Conservation (phyloP, 2,797 vertebrate genomes). For the Phrynocephalus guinanensis region DNA sequence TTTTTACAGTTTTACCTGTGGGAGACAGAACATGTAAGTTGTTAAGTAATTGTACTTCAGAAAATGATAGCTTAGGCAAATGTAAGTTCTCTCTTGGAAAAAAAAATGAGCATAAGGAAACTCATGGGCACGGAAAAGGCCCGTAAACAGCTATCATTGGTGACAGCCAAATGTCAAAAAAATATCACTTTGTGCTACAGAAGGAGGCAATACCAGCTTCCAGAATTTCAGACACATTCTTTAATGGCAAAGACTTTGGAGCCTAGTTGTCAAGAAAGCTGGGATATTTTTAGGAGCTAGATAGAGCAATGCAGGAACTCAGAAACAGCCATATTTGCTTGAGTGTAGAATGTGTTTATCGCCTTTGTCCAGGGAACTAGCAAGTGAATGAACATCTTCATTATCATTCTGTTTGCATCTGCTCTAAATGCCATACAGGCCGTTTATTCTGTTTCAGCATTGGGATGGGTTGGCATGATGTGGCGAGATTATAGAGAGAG, state of each 20-base stretch:
- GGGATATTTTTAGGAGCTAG: background rate
- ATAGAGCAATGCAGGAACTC: background rate
- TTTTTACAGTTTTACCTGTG: background rate
- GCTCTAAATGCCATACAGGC: slow-evolving; percentile 37
- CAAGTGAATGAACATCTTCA: slow-evolving; percentile 4
- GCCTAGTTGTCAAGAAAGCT: background rate
- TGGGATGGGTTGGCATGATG: background rate
- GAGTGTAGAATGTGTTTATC: background rate
- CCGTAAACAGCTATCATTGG: background rate
- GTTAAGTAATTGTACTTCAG: background rate
- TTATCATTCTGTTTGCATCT: slow-evolving; percentile 36
- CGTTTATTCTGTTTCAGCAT: slow-evolving; percentile 1
- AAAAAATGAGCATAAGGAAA: background rate
- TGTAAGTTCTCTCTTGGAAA: background rate
- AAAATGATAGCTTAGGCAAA: background rate
- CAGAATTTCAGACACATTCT: background rate
- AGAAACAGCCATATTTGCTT: background rate
- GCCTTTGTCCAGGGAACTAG: slow-evolving; percentile 18
- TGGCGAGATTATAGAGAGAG: slow-evolving; percentile 20
- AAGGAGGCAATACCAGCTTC: background rate
- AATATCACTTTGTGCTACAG: background rate
- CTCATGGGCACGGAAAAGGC: background rate
- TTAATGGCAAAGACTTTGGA: background rate
- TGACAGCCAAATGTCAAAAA: slow-evolving; percentile 12
- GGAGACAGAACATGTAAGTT: background rate